Base-by-base conservation (phyloP, 2,113 vertebrate genomes). In the Megaleporinus macrocephalus region DNA sequence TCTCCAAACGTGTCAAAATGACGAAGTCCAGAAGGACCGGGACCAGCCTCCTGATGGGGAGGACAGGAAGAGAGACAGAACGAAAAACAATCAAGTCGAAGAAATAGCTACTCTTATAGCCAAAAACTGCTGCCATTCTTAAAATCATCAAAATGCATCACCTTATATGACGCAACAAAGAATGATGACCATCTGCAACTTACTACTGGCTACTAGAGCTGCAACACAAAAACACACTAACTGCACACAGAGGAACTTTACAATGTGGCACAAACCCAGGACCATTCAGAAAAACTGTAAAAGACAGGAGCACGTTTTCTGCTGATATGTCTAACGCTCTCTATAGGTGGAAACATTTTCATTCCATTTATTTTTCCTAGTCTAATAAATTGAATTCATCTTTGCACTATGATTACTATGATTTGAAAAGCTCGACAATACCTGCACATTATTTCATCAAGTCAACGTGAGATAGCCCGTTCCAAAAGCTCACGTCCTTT, bases 401-500 rank as follows among this genome's bases (percentile, higher is more conserved):
- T 33, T 24, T 33, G 27, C 24, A 47, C 24, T 47, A 51, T 73
- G 29, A 57, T 74, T 11, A 18, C 26, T 11, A 4, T 57, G 51
- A 57, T 55, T 30, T 75, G 7, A 26, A 71, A 71, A 44, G 13
- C n/a, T 44, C 5, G 27, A 70, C 29, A 57, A 71, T 61, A 12
- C 20, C 33, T 62, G 20, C 16, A 5, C 44, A 72, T 71, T 29
- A 49, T 61, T 72, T 15, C 16, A 47, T 62, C 26, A 72, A 80
- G 18, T 16, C 33, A 62, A 7, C n/a, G 14, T 65, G 70, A 51
- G 57, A 41, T 26, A 33, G 78, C 49, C 51, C 30, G 22, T 62
- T 47, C 36, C 44, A 57, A 53, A 82, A 77, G 26, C 29, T 79
- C 29, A 82, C 53, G 33, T 85, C 53, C 41, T 71, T 66, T 63